Conservation (phyloP, 2,888 invertebrate species). For the Leptinotarsa haldemani region DNA sequence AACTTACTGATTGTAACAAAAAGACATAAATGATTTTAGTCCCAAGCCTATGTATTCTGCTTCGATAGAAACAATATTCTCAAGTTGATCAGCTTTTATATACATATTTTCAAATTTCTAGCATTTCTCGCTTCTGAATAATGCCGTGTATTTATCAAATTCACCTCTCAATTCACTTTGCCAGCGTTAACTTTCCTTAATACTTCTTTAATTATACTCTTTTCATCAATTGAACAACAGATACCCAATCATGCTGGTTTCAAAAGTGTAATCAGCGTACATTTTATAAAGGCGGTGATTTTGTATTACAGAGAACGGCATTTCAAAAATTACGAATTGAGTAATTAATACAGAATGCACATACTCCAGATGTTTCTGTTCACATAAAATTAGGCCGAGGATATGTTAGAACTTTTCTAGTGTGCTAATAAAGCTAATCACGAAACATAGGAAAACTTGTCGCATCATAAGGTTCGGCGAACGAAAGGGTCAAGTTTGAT, state of each 20-base stretch:
- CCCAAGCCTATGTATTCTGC: too few relatives aligned
- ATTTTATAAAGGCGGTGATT: neutral
- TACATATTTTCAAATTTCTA: too few relatives aligned
- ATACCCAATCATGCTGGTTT: neutral
- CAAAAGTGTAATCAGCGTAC: neutral
- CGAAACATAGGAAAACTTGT: neutral
- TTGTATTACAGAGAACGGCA: neutral
- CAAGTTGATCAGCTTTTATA: too few relatives aligned
- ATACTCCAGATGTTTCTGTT: conserved; percentile 19
- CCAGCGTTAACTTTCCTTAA: neutral
- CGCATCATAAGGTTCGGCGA: neutral
- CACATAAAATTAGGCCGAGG: conserved; percentile 15
- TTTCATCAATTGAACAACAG: neutral
- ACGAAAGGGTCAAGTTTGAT: neutral
- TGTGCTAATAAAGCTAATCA: neutral
- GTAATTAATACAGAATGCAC: conserved; percentile 24
- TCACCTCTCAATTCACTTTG: neutral
- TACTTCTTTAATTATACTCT: neutral
- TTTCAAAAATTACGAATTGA: conserved; percentile 16
- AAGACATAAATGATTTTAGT: too few relatives aligned
- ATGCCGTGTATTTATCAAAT: too few relatives aligned
- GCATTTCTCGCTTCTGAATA: too few relatives aligned
- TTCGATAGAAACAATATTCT: too few relatives aligned
- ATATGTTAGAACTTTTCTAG: neutral
- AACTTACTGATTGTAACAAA: too few relatives aligned